Conservation (phyloP, 1,140 invertebrate species). For the Lanistes nyassanus region DNA sequence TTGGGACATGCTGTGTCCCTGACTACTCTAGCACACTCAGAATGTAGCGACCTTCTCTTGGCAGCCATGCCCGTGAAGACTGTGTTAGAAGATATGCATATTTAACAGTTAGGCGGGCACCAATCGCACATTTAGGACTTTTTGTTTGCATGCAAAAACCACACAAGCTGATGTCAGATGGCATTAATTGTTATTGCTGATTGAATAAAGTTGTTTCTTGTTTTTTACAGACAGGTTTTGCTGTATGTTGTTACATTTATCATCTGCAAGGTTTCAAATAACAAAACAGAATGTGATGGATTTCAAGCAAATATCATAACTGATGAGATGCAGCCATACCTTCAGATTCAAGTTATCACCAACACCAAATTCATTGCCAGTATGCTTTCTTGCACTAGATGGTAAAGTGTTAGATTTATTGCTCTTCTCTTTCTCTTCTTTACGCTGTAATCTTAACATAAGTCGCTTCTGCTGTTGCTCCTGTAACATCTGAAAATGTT, state of each 20-base stretch:
- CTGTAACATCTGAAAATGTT: slow-evolving; percentile 59
- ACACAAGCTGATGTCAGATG: too few relatives aligned
- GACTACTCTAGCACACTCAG: too few relatives aligned
- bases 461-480: slow-evolving; percentile 62
- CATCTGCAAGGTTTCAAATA: neutral
- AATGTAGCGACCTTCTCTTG: too few relatives aligned
- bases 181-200: too few relatives aligned
- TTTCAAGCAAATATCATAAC: neutral
- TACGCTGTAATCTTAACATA: slow-evolving; percentile 49
- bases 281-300: neutral
- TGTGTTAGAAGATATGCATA: too few relatives aligned
- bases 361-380: slow-evolving; percentile 51
- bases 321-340: slow-evolving; percentile 30
- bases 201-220: too few relatives aligned
- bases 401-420: slow-evolving; percentile 21
- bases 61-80: too few relatives aligned
- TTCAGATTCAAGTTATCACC: slow-evolving; percentile 56
- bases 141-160: too few relatives aligned
- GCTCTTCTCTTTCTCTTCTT: slow-evolving; percentile 53
- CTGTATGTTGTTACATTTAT: neutral
- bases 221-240: too few relatives aligned
- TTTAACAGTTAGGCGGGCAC: too few relatives aligned
- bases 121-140: too few relatives aligned
- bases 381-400: slow-evolving; percentile 23
- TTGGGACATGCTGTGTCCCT: too few relatives aligned